Conservation (phyloP, 2,113 vertebrate genomes). For the Pithys albifrons region DNA sequence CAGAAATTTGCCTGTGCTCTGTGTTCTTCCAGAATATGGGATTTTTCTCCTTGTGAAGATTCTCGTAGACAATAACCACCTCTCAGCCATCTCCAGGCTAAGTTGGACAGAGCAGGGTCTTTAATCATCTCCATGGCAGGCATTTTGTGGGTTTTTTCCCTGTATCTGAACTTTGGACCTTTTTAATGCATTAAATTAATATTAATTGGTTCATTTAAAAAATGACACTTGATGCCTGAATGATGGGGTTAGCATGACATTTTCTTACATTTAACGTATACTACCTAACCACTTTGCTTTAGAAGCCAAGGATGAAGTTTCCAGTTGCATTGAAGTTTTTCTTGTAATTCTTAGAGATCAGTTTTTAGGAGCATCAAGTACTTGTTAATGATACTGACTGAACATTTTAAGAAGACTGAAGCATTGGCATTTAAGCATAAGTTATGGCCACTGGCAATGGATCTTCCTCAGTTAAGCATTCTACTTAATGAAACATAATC, state of each 20-base stretch:
- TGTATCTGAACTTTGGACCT: not conserved
- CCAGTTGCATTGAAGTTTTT: not conserved
- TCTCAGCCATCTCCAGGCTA: not conserved
- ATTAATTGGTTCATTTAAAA: not conserved
- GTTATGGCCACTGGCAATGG: not conserved
- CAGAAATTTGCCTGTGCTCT: not conserved
- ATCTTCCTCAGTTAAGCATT: not conserved
- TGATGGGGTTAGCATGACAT: not conserved
- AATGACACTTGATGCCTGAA: not conserved
- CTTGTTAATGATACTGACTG: not conserved
- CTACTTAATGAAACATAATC: not conserved
- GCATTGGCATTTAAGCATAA: not conserved
- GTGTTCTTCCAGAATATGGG: not conserved
- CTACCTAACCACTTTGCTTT: not conserved
- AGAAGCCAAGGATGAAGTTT: not conserved
- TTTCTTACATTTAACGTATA: not conserved
- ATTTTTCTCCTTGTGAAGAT: not conserved
- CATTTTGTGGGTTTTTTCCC: not conserved
- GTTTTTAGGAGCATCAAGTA: not conserved
- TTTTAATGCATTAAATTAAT: not conserved
- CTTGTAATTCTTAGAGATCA: rapidly evolving
- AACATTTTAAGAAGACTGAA: not conserved
- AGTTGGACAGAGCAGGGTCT: not conserved
- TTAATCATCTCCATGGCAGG: not conserved
- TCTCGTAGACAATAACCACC: not conserved